A percentile compares a stretch with the other conserved stretches of the same genome.
These are phyloP conservation scores for Amphimallon solstitiale DNA, from an alignment of 2,888 invertebrate species.

Conservation along the genomic window DNA sequence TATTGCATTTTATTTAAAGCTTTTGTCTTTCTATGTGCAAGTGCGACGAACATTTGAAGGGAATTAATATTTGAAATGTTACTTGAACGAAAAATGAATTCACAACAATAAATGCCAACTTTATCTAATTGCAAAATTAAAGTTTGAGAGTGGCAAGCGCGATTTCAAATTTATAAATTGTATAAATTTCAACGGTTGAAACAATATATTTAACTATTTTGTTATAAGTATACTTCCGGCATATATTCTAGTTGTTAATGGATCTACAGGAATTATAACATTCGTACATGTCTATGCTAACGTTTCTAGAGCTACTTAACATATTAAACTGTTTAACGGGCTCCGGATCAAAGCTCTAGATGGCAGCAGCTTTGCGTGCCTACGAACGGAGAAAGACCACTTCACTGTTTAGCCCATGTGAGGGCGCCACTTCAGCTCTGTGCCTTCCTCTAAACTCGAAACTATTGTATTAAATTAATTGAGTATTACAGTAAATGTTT, in stretches of 20 bases:
- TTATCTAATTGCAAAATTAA: neutral
- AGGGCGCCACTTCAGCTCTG: conserved; percentile 31
- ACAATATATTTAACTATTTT: conserved; percentile 34
- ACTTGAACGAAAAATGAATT: too few species aligned
- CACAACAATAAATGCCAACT: neutral
- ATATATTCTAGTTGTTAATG: conserved; percentile 41
- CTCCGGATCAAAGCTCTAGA: conserved; percentile 49
- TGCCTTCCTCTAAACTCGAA: conserved; percentile 32
- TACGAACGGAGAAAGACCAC: conserved; percentile 44
- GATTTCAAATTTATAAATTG: conserved; percentile 30
- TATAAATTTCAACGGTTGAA: conserved; percentile 28
- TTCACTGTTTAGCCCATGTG: conserved; percentile 44
- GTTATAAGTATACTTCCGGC: conserved; percentile 20
- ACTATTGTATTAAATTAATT: conserved; percentile 49
- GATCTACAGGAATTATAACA: conserved; percentile 44
- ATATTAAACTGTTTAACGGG: conserved; percentile 46
- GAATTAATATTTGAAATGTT: too few species aligned
- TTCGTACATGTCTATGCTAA: conserved; percentile 43
- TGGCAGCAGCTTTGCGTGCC: conserved; percentile 43
- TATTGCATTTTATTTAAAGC: too few species aligned
- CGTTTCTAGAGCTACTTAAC: conserved; percentile 45
- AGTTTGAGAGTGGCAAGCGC: conserved; percentile 4
- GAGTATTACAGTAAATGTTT: conserved; percentile 48
- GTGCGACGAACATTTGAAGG: too few species aligned
- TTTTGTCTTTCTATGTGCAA: too few species aligned